Percentiles rank a stretch among this genome's conserved stretches.
Conservation (phyloP, 2,797 vertebrate species). For the Falco peregrinus region DNA sequence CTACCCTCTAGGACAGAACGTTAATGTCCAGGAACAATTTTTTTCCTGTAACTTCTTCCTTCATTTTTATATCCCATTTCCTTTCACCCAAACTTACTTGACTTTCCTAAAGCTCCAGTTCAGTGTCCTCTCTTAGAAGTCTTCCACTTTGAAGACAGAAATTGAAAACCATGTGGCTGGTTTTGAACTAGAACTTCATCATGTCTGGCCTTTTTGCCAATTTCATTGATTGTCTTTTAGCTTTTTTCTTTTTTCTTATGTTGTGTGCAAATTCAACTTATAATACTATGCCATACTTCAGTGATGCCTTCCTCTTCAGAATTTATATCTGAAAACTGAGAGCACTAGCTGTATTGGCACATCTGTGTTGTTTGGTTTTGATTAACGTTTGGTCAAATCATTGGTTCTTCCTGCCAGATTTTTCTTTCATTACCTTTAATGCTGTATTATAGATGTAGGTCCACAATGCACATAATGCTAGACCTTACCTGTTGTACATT, state of each 20-base stretch:
- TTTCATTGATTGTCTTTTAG: not conserved
- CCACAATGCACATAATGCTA: not conserved
- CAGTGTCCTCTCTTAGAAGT: not conserved
- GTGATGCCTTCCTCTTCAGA: not conserved
- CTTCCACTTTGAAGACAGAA: not conserved
- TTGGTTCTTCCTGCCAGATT: not conserved
- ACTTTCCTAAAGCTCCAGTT: not conserved
- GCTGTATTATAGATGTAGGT: constrained; percentile 9
- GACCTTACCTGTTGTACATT: not conserved
- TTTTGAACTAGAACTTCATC: not conserved
- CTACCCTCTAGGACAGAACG: not conserved
- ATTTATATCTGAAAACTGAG: not conserved
- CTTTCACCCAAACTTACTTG: not conserved
- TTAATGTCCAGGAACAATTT: not conserved
- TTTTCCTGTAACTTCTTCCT: not conserved
- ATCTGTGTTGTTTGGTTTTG: not conserved
- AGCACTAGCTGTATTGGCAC: not conserved
- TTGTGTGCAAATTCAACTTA: not conserved
- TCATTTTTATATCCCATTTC: not conserved
- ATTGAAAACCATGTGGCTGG: not conserved
- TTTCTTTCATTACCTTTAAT: constrained; percentile 27
- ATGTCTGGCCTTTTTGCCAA: not conserved
- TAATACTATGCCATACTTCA: not conserved
- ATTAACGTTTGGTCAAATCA: not conserved
- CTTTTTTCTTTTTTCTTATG: not conserved